A percentile compares a stretch with the other conserved stretches of the same genome.
Evolutionary conservation across 2,888 invertebrate genomes (phyloP).

Genomic region (Hermaeophaga mercurialis): DNA sequence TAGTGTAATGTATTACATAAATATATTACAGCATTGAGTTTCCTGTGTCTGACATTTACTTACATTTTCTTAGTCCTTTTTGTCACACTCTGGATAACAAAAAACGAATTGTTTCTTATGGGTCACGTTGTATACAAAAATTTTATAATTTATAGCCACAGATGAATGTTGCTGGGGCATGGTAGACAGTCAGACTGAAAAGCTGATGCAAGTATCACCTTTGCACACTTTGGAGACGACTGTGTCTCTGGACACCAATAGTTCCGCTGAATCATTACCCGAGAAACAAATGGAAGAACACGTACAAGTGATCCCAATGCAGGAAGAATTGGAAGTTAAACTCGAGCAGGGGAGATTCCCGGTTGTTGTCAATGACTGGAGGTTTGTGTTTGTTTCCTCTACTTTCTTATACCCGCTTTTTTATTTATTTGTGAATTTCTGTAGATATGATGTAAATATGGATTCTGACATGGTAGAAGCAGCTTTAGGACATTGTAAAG

Average conservation of each 20-base stretch:
- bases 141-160: conserved; percentile 36
- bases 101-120: no score
- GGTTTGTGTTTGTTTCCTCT: conserved; percentile 30
- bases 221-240: conserved; percentile 53
- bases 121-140: neutral
- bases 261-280: conserved; percentile 29
- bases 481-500: conserved; percentile 53
- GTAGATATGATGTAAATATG: conserved; percentile 55
- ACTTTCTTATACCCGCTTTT: no score
- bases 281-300: conserved; percentile 46
- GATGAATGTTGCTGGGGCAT: conserved; percentile 59
- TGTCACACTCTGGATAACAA: no score
- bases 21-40: no score
- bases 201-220: conserved; percentile 56
- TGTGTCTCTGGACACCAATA: conserved; percentile 11
- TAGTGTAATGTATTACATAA: no score
- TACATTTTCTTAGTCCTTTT: no score
- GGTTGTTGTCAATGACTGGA: conserved; percentile 58
- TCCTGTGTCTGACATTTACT: no score
- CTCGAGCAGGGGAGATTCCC: conserved; percentile 60
- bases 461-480: conserved; percentile 61
- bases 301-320: conserved; percentile 61
- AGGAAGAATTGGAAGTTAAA: conserved; percentile 65
- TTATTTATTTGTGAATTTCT: neutral
- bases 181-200: conserved; percentile 60